Evolutionary conservation across 2,888 invertebrate genomes (phyloP).

Genomic region (Clanis bilineata): DNA sequence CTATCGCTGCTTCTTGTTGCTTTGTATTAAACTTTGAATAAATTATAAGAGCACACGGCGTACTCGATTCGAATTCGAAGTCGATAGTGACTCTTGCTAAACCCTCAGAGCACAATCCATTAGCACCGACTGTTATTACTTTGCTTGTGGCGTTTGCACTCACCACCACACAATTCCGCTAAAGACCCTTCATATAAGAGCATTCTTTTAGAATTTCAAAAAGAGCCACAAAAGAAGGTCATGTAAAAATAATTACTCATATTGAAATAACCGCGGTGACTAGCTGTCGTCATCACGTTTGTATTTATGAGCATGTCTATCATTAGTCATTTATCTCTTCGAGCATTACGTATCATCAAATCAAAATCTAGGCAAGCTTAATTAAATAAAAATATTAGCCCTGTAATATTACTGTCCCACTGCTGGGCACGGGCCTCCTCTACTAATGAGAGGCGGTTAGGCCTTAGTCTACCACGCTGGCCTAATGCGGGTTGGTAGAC

Average conservation of each 20-base stretch:
- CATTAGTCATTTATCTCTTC: background rate
- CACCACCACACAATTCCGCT: slow-evolving; percentile 42
- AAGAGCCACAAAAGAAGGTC: slow-evolving; percentile 3
- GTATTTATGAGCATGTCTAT: background rate
- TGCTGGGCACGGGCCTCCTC: too few relatives aligned
- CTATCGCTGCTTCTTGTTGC: too few relatives aligned
- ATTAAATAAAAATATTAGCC: too few relatives aligned
- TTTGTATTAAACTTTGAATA: too few relatives aligned
- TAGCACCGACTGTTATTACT: slow-evolving; percentile 56
- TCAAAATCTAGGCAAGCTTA: background rate
- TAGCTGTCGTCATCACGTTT: background rate
- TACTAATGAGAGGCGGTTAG: too few relatives aligned
- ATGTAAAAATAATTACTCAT: background rate
- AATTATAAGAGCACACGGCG: too few relatives aligned
- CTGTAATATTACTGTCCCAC: too few relatives aligned
- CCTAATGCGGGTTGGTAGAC: too few relatives aligned
- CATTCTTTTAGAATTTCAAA: slow-evolving; percentile 3
- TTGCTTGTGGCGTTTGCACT: slow-evolving; percentile 47
- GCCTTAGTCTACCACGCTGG: too few relatives aligned
- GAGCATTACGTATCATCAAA: too few relatives aligned
- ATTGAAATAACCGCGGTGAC: background rate
- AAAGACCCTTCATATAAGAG: slow-evolving; percentile 33
- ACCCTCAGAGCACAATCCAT: slow-evolving; percentile 65
- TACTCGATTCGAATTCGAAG: too few relatives aligned
- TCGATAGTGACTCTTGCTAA: too few relatives aligned